phyloP scores from a whole-genome alignment of 2,888 invertebrate species.

The Pterobdella sp. region DNA sequence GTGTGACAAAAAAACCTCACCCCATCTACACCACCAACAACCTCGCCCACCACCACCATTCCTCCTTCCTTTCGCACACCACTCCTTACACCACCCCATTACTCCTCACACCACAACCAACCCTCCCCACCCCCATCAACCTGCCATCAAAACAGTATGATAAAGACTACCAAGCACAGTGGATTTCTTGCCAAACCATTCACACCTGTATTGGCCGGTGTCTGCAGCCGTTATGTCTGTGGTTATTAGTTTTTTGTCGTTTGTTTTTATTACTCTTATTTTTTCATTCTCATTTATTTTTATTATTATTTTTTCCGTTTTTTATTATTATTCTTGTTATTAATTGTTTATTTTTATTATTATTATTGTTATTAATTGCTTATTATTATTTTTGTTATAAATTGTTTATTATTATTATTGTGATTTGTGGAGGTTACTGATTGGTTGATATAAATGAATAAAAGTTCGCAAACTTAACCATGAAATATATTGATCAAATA shows the following conservation, averaged over 20 bases:
- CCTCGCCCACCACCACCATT: not conserved
- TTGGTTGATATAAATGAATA: too few relatives aligned
- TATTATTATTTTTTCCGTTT: too few relatives aligned
- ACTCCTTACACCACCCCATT: not conserved
- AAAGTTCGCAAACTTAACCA: too few relatives aligned
- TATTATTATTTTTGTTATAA: too few relatives aligned
- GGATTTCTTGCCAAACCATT: slow-evolving; percentile 8
- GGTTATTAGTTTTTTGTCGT: not conserved
- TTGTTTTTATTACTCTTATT: not conserved
- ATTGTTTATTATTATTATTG: too few relatives aligned
- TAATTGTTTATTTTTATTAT: too few relatives aligned
- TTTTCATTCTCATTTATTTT: too few relatives aligned
- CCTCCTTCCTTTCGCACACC: not conserved
- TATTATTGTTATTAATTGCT: too few relatives aligned
- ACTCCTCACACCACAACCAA: not conserved
- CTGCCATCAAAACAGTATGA: slow-evolving; percentile 10
- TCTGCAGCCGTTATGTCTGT: slow-evolving; percentile 20
- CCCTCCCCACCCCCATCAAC: not conserved
- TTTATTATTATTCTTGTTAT: too few relatives aligned
- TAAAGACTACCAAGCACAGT: slow-evolving; percentile 1
- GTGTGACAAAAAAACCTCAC: not conserved
- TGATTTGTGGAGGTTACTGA: too few relatives aligned
- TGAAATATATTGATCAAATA: too few relatives aligned
- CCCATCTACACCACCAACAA: not conserved
- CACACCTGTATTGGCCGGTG: slow-evolving; percentile 16